Conservation (phyloP, 2,797 vertebrate species). For the Pelobates cultripes region DNA sequence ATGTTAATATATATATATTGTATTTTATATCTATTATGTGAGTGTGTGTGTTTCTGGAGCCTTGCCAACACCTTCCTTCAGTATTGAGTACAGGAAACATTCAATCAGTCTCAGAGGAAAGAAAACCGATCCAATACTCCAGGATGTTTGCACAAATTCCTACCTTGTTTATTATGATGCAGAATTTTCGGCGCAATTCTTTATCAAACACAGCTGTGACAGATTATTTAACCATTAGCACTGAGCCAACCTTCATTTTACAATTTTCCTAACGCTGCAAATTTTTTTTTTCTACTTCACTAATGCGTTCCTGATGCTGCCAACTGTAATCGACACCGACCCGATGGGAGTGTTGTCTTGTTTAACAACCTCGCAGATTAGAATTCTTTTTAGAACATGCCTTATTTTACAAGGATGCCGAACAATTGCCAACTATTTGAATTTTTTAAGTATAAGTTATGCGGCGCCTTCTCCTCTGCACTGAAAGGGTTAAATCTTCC, state of each 20-base stretch:
- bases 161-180: constrained; percentile 72
- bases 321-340: constrained; percentile 67
- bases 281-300: constrained; percentile 57
- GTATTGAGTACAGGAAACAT: constrained; percentile 75
- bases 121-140: constrained; percentile 63
- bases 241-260: constrained; percentile 69
- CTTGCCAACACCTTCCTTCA: constrained; percentile 65
- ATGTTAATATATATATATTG: too few species aligned
- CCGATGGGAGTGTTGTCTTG: constrained; percentile 13
- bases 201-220: constrained; percentile 78
- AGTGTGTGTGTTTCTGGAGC: constrained; percentile 22
- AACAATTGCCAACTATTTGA: not conserved
- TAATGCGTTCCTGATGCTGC: constrained; percentile 68
- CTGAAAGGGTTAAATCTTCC: too few species aligned
- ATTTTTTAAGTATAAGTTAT: too few species aligned
- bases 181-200: constrained; percentile 68
- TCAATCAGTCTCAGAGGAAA: constrained; percentile 64
- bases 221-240: constrained; percentile 71
- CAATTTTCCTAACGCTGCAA: constrained; percentile 65
- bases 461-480: too few species aligned
- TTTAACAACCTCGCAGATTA: not conserved
- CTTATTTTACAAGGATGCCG: constrained; percentile 47
- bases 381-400: constrained; percentile 20
- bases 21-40: too few species aligned
- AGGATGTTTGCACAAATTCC: constrained; percentile 80